Evolutionary conservation across 2,797 vertebrate species (phyloP).

Genomic region (Pantherophis alleghaniensis): DNA sequence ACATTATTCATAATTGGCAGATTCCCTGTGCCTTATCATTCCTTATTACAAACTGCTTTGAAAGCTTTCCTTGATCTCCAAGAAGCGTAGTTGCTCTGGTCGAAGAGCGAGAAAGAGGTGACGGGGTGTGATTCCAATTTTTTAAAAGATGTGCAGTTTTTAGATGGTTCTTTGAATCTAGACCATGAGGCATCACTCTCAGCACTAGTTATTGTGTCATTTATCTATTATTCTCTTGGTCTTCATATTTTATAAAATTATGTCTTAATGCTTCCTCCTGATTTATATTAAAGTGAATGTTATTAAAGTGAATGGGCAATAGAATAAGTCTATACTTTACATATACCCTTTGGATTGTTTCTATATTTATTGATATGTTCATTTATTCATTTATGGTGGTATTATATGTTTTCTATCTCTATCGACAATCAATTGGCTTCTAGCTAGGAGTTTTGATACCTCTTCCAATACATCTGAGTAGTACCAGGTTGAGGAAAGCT

Average conservation of each 20-base stretch:
- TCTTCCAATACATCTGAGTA: background rate
- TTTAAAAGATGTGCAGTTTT: background rate
- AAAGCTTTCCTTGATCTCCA: background rate
- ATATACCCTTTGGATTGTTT: background rate
- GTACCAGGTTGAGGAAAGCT: background rate
- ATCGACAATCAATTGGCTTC: background rate
- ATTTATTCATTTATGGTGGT: background rate
- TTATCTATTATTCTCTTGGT: background rate
- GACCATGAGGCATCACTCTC: background rate
- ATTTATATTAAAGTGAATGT: background rate
- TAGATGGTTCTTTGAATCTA: background rate
- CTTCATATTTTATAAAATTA: background rate
- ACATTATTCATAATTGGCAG: background rate
- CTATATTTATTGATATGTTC: background rate
- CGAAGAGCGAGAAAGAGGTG: too few species aligned
- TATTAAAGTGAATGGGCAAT: background rate
- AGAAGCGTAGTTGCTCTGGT: background rate
- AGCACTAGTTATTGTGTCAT: background rate
- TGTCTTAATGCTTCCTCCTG: background rate
- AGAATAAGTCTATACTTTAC: background rate
- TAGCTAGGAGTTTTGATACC: background rate
- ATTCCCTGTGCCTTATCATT: background rate
- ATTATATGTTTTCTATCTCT: background rate
- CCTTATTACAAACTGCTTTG: background rate
- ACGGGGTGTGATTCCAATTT: background rate